Evolutionary conservation across 2,113 vertebrate genomes (phyloP).

Genomic region (Microtus richardsoni): DNA sequence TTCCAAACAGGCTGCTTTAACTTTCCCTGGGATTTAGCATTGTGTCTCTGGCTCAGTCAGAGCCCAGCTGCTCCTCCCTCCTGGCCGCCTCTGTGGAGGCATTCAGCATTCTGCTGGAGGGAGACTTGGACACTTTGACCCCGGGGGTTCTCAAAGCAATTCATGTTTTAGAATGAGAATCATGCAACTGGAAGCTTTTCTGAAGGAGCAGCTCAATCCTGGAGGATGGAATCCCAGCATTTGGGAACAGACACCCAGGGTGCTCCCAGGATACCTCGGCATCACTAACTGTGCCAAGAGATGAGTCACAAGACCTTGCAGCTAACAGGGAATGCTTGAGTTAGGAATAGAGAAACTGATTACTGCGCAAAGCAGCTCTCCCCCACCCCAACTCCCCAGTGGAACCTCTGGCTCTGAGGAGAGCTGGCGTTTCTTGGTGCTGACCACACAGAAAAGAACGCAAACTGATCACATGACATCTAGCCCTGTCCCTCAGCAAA

Average conservation of each 20-base stretch:
- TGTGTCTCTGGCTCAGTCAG: background rate
- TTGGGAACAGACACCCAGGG: conserved; percentile 52
- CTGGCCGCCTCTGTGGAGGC: background rate
- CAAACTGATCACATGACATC: fast-evolving
- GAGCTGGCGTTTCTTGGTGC: background rate
- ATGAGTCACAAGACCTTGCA: conserved; percentile 36
- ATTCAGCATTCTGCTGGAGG: background rate
- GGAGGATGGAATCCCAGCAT: conserved; percentile 23
- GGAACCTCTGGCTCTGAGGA: background rate
- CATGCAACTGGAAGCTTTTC: conserved; percentile 46
- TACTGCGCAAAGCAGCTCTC: conserved; percentile 11
- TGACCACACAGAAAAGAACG: background rate
- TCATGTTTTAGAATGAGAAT: conserved; percentile 44
- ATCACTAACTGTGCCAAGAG: conserved; percentile 55
- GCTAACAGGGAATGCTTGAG: background rate
- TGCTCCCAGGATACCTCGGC: conserved; percentile 61
- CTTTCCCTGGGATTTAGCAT: conserved; percentile 29
- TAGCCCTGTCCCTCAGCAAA: background rate
- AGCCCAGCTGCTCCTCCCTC: background rate
- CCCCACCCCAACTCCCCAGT: background rate
- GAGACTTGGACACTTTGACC: background rate
- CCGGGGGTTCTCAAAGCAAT: background rate
- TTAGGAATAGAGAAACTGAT: conserved; percentile 39
- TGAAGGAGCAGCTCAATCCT: conserved; percentile 37
- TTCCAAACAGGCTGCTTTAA: conserved; percentile 22